These are phyloP conservation scores for Polietes domitor DNA, from an alignment of 2,888 invertebrate genomes.

Conservation along the genomic window DNA sequence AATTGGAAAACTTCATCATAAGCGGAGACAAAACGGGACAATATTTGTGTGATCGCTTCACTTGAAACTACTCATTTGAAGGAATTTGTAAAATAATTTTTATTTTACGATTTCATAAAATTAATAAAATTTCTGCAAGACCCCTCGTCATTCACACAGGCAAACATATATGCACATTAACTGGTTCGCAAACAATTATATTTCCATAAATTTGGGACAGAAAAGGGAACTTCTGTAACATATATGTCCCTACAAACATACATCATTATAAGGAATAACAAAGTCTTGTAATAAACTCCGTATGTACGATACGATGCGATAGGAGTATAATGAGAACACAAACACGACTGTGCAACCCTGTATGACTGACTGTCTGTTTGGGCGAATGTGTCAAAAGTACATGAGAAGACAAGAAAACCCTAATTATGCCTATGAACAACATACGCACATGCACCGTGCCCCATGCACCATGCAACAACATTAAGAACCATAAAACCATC, in stretches of 20 bases:
- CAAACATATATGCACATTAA: slow-evolving; percentile 38
- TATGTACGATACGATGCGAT: too few relatives aligned
- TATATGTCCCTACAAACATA: not conserved
- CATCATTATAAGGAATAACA: not conserved
- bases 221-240: not conserved
- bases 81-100: too few relatives aligned
- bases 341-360: slow-evolving; percentile 11
- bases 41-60: too few relatives aligned
- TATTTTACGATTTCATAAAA: too few relatives aligned
- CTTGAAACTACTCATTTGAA: too few relatives aligned
- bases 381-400: not conserved
- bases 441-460: not conserved
- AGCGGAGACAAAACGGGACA: too few relatives aligned
- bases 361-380: not conserved
- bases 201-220: not conserved
- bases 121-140: too few relatives aligned
- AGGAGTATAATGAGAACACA: slow-evolving; percentile 40
- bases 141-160: not conserved
- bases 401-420: slow-evolving; percentile 22
- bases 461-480: not conserved
- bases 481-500: not conserved
- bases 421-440: slow-evolving; percentile 52
- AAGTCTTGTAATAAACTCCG: slow-evolving; percentile 33
- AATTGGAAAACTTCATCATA: too few relatives aligned
- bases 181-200: slow-evolving; percentile 17